Conservation (phyloP, 1,140 invertebrate genomes). For the Coelopa frigida region DNA sequence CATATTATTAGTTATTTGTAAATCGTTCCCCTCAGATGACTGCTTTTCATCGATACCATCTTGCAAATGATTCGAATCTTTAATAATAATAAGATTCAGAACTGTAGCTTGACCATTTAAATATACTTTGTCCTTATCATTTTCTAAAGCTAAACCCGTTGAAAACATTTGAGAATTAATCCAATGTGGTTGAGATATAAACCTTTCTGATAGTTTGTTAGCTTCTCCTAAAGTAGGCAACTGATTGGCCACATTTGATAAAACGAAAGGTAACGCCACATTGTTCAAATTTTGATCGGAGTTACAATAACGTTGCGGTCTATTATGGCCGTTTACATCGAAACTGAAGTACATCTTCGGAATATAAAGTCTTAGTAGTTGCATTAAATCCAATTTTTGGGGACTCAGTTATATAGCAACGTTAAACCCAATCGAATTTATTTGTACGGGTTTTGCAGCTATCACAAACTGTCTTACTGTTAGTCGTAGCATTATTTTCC, state of each 20-base stretch:
- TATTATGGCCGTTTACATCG: neutral
- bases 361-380: neutral
- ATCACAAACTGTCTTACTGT: slow-evolving; percentile 14
- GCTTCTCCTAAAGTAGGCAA: too few species aligned
- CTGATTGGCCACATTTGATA: too few species aligned
- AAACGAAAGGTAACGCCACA: too few species aligned
- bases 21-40: neutral
- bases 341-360: neutral
- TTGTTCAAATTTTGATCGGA: too few species aligned
- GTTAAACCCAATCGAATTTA: slow-evolving; percentile 21
- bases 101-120: neutral
- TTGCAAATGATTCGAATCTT: neutral
- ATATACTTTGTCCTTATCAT: too few species aligned
- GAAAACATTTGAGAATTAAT: too few species aligned
- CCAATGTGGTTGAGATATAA: too few species aligned
- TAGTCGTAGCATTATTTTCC: neutral
- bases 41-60: neutral
- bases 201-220: too few species aligned
- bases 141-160: too few species aligned
- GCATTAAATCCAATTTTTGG: neutral
- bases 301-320: neutral
- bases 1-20: too few species aligned
- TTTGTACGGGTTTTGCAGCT: slow-evolving; percentile 20
- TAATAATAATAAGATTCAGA: slow-evolving; percentile 6
- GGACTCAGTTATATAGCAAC: slow-evolving; percentile 1